Evolutionary conservation across 2,113 vertebrate species (phyloP).

Genomic region (Cervus canadensis): DNA sequence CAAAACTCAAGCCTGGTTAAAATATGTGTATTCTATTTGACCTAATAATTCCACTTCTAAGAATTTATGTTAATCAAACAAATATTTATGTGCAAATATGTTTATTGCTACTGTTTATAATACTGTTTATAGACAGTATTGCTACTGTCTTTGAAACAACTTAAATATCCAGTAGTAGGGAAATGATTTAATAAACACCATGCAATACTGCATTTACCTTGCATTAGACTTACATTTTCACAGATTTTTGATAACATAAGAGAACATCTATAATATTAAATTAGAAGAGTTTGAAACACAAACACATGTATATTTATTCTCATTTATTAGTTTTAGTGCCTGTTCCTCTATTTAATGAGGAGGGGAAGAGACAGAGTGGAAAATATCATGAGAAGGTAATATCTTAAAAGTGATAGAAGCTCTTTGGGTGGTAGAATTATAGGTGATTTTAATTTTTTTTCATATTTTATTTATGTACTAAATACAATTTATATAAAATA

Average conservation of each 20-base stretch:
- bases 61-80: background rate
- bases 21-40: background rate
- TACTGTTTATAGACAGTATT: background rate
- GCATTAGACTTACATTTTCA: background rate
- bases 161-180: background rate
- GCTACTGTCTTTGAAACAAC: background rate
- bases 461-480: background rate
- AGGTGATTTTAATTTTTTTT: background rate
- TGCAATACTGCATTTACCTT: background rate
- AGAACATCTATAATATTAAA: background rate
- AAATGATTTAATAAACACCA: background rate
- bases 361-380: background rate
- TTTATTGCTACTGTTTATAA: background rate
- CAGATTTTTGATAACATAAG: background rate
- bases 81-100: background rate
- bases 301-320: background rate
- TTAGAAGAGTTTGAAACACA: background rate
- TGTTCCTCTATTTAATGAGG: background rate
- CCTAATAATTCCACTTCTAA: background rate
- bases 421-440: background rate
- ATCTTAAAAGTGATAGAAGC: background rate
- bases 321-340: background rate
- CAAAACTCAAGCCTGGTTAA: background rate
- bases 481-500: background rate
- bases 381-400: background rate